Evolutionary conservation across 2,888 invertebrate genomes (phyloP), one percentile per base, ranked within the genome.

Genomic region (Acrobasis suavella): DNA sequence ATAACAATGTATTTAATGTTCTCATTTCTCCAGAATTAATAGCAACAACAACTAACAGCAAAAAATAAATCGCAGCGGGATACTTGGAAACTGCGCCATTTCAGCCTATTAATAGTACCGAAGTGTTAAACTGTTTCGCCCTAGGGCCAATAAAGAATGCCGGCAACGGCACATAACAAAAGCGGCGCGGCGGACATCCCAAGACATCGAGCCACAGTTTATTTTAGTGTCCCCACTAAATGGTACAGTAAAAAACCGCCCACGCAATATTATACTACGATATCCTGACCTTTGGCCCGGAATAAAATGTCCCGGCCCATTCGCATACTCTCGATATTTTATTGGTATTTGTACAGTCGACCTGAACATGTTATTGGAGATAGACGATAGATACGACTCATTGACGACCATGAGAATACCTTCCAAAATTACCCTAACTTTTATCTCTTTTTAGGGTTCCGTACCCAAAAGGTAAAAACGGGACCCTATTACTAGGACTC

Each of bases 221-320:
- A 90, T 89, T 87, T 88, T 85, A 87, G 83, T 86, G 85, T 80
- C 76, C 73, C 81, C 82, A 83, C 83, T 88, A 84, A 89, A 88
- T 82, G 82, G 81, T 76, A 84, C 83, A 86, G 85, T 90, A 90
- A 89, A 85, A 89, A 83, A 81, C 86, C 91, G 81, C 91, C 91
- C 85, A 91, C 90, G 76, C 86, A 67, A 84, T 85, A 83, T 86
- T 79, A 82, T 80, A 69, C 80, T 83, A 82, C 82, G 86, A 87
- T 87, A 87, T 86, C 81, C 76, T 83, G 90, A 90, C 90, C 91
- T 86, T 77, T 87, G 86, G 85, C 89, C 89, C 82, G 78, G 66
- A 76, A 80, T 82, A 82, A 83, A 65, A 64, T 62, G 60, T 59
- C 65, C 62, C 58, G 72, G 71, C 62, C 69, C 73, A 73, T 70